Base-by-base conservation (phyloP, 2,113 vertebrate genomes). In the Gadus macrocephalus region DNA sequence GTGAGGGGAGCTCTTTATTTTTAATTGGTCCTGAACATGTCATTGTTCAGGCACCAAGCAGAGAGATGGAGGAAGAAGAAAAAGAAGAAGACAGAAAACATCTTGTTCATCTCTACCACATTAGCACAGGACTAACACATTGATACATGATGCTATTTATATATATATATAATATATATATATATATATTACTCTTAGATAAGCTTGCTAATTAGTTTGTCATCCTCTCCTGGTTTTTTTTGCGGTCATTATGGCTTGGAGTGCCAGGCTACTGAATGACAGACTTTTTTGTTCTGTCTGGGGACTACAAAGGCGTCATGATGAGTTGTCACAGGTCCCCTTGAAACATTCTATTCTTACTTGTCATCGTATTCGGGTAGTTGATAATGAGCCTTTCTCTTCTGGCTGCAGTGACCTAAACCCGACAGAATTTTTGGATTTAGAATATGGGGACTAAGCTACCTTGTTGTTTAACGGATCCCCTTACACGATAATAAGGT, bases 1-100 rank as follows among this genome's bases (percentile, higher is more conserved):
- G 80, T 64, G 77, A 75, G 1, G 79, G 86, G 82, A 85, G 73
- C 68, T 68, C 74, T 84, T 74, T 73, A 77, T 83, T 89, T 87
- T 89, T 91, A 91, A 92, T 91, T 92, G 89, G 85, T 88, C 80
- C 81, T 64, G 73, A 85, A 77, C 74, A 72, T 4, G 25, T 56
- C 75, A 81, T 83, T 83, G 86, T 89, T 83, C 75, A 85, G 75
- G 76, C 60, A 49, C 42, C 38, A 78, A 69, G 78, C 73, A 78
- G 53, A 49, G 65, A 70, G 73, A 65, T 19, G 65, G 75, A 63
- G 27, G 17, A 56, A 67, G 73, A n/a, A 53, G 53, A 62, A 28
- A 11, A 68, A 74, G 15, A 14, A 22, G 72, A 42, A 12, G 6
- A 8, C 22, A 27, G 76, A 77, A 83, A 85, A 64, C 73, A 78